Evolutionary conservation across 2,797 vertebrate species (phyloP).

Genomic region (Carduelis carduelis): DNA sequence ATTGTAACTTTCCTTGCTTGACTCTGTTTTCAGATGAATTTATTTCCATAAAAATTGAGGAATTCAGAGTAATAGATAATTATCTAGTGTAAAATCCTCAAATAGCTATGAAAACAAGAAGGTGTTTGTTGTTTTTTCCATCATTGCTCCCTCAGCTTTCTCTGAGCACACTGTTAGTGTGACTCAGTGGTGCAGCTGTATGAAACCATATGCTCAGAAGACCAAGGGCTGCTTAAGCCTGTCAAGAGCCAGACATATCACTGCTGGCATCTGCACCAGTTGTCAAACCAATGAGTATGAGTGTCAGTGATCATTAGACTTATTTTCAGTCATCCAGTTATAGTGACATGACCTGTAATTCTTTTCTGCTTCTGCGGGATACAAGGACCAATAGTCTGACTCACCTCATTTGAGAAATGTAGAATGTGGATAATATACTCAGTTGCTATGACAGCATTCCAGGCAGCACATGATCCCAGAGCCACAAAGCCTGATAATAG

Average conservation of each 20-base stretch:
- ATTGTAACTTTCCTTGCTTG: neutral
- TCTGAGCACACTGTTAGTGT: neutral
- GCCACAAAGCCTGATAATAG: neutral
- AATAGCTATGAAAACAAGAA: neutral
- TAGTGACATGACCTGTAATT: neutral
- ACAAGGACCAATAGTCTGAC: neutral
- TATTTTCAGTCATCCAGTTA: slow-evolving; percentile 30
- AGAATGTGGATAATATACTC: neutral
- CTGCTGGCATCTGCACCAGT: slow-evolving; percentile 30
- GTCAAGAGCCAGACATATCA: slow-evolving; percentile 34
- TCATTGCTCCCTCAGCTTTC: neutral
- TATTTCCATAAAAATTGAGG: neutral
- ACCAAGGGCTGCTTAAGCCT: neutral
- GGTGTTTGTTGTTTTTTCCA: neutral
- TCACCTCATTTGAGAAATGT: neutral
- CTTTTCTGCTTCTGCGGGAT: neutral
- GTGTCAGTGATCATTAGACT: slow-evolving; percentile 42
- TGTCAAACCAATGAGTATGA: slow-evolving; percentile 18
- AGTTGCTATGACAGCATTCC: slow-evolving; percentile 30
- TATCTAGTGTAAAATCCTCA: neutral
- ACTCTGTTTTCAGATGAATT: neutral
- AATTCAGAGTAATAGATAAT: neutral
- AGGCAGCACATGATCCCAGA: neutral
- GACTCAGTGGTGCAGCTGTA: neutral
- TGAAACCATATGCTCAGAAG: slow-evolving; percentile 38